phyloP scores from a whole-genome alignment of 2,113 vertebrate species.

The Bambusicola thoracicus region DNA sequence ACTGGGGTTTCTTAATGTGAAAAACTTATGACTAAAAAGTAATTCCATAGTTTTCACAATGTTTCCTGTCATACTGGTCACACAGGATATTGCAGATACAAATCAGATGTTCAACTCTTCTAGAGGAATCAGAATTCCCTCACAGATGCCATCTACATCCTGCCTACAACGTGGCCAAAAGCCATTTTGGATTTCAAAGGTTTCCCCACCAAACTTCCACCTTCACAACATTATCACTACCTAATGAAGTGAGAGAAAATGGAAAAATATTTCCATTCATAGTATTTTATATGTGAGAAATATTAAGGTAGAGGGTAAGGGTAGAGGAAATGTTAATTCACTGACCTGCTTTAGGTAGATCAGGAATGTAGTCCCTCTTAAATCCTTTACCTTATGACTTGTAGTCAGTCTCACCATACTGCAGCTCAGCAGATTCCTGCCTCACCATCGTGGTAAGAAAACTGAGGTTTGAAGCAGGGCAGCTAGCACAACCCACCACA shows the following conservation, averaged over 20 bases:
- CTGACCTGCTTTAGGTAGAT: background rate
- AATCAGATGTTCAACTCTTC: background rate
- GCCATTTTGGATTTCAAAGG: background rate
- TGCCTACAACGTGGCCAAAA: background rate
- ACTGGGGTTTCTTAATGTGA: background rate
- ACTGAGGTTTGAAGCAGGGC: background rate
- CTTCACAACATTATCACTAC: background rate
- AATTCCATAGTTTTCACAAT: background rate
- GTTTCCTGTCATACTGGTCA: background rate
- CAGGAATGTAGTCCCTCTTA: background rate
- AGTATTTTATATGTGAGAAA: background rate
- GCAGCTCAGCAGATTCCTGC: background rate
- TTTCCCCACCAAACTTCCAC: background rate
- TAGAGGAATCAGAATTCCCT: background rate
- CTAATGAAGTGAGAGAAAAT: background rate
- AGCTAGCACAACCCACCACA: background rate
- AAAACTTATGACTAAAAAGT: background rate
- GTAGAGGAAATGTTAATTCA: background rate
- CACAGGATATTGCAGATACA: background rate
- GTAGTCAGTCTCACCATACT: background rate
- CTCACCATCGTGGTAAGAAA: background rate
- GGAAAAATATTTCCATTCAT: background rate
- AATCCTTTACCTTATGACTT: background rate
- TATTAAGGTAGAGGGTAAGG: no score
- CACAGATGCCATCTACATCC: background rate